Evolutionary conservation across 2,113 vertebrate species (phyloP).

Genomic region (Zeus faber): DNA sequence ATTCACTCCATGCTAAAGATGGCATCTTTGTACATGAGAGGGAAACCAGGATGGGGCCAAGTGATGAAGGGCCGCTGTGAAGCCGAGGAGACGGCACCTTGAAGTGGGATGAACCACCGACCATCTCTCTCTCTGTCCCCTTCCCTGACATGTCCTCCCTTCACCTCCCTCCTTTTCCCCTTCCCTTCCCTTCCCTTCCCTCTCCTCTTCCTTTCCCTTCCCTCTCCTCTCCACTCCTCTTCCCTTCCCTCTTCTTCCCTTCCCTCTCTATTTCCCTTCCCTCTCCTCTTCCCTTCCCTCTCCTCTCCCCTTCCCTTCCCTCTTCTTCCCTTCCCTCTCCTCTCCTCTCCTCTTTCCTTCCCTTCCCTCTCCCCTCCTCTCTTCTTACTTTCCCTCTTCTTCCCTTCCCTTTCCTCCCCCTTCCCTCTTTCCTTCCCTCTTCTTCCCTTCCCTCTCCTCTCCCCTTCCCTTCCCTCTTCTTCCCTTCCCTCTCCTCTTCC

Average conservation of each 20-base stretch:
- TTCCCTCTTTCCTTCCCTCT: no score
- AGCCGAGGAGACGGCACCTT: constrained; percentile 22
- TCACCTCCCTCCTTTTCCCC: not conserved
- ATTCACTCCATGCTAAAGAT: constrained; percentile 37
- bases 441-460: no score
- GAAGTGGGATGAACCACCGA: constrained; percentile 31
- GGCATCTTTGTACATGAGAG: constrained; percentile 42
- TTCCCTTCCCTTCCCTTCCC: not conserved
- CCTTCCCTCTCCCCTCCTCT: no score
- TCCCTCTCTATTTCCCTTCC: not conserved
- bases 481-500: no score
- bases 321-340: no score
- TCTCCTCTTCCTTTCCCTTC: not conserved
- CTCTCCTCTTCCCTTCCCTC: no score
- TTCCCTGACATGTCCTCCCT: not conserved
- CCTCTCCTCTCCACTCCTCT: not conserved
- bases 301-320: no score
- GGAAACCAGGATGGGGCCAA: constrained; percentile 28
- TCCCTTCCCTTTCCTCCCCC: no score
- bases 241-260: not conserved
- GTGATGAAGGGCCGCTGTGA: constrained; percentile 32
- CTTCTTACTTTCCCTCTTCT: no score
- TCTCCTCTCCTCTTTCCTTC: no score
- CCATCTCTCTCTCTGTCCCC: not conserved
- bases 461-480: no score